Conservation (phyloP, 2,797 vertebrate species). For the Telmatherina bonti region DNA sequence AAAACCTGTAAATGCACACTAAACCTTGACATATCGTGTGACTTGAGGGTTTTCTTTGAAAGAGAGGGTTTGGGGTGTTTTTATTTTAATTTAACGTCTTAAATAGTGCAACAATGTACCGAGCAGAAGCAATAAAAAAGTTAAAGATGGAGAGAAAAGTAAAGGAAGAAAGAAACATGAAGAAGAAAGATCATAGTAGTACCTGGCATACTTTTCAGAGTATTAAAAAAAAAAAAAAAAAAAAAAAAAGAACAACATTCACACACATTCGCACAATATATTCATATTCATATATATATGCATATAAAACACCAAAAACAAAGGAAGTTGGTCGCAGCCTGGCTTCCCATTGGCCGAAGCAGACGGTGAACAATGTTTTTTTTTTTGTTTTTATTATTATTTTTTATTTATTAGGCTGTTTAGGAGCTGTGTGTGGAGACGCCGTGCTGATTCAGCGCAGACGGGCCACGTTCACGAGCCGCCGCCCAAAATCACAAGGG, state of each 20-base stretch:
- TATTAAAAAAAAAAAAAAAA: slow-evolving; percentile 75
- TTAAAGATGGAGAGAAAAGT: slow-evolving; percentile 61
- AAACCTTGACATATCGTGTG: slow-evolving; percentile 52
- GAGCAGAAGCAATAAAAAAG: slow-evolving; percentile 74
- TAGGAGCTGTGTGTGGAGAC: slow-evolving; percentile 79
- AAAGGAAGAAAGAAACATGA: slow-evolving; percentile 57
- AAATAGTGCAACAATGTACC: slow-evolving; percentile 80
- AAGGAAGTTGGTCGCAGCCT: slow-evolving; percentile 83
- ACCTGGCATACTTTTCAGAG: slow-evolving; percentile 77
- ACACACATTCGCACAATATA: slow-evolving; percentile 84
- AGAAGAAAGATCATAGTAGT: slow-evolving; percentile 61
- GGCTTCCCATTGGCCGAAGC: slow-evolving; percentile 84
- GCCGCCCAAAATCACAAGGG: slow-evolving; percentile 53
- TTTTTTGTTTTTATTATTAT: neutral
- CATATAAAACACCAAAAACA: slow-evolving; percentile 86
- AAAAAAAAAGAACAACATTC: slow-evolving; percentile 78
- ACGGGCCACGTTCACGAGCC: slow-evolving; percentile 66
- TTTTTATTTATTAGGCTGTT: slow-evolving; percentile 75
- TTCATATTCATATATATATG: slow-evolving; percentile 84
- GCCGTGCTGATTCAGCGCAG: slow-evolving; percentile 81
- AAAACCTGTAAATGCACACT: slow-evolving; percentile 47
- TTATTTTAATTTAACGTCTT: slow-evolving; percentile 23
- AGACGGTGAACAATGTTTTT: slow-evolving; percentile 82
- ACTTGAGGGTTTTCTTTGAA: slow-evolving; percentile 15
- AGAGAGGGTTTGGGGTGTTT: slow-evolving; percentile 16